Evolutionary conservation across 2,797 vertebrate species (phyloP), one percentile per base, ranked within the genome.

Genomic region (Sebastes kiyomatsui): DNA sequence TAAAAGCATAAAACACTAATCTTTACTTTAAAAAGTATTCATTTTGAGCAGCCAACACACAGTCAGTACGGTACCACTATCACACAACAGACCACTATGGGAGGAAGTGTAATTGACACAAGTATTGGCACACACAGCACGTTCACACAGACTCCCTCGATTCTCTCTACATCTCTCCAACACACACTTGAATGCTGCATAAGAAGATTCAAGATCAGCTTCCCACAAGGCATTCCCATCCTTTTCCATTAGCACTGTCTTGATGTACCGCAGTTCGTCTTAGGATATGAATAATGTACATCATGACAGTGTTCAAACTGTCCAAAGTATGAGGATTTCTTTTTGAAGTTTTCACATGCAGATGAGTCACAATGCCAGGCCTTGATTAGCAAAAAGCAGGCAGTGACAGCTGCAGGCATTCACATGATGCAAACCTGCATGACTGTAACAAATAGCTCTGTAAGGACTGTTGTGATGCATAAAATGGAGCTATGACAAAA

Each of bases 51-150:
- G 46, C 2, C 4, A 67, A 32, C 22, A 38, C 5, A 61, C 22
- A 65, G 28, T 42, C 11, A 33, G 67, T 27, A 28, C 13, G 32
- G 25, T 49, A 27, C 10, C 75, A 71, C 58, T 32, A 38, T 70
- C 35, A 69, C 58, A 60, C 23, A 58, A 69, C 28, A 85, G 66
- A 42, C 58, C 55, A 67, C 75, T 67, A 49, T 54, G 38, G 13
- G 71, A 88, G 77, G 87, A 91, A 89, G 85, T 86, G 61, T 33
- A 46, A 74, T 35, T 80, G 68, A 72, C 82, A 38, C 23, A 56
- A 55, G 54, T 42, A 70, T 79, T 82, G 23, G 54, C 72, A 88
- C 81, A 83, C 77, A 88, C 77, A 58, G 46, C n/a, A 77, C 59
- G 80, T 78, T 35, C 82, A 72, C 54, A 72, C n/a, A 23, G 27